These are phyloP conservation scores for Syrphus vitripennis DNA, from an alignment of 2,888 invertebrate species.

Conservation along the genomic window DNA sequence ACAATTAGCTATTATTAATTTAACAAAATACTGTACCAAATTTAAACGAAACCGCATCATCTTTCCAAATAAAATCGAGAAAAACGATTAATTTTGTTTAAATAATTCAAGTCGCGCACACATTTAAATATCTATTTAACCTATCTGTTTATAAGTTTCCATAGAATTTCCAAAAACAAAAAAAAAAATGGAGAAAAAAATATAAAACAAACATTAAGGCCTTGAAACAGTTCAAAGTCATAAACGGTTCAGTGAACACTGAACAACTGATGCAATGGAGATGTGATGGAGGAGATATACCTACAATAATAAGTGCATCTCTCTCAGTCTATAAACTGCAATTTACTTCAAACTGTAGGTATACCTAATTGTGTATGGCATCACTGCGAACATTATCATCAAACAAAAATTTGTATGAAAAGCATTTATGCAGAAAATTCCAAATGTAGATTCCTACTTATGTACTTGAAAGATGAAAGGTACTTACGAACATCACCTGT, in stretches of 20 bases:
- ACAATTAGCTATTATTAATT: too few species aligned
- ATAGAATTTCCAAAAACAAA: neutral
- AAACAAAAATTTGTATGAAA: conserved; percentile 9
- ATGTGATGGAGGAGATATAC: conserved; percentile 54
- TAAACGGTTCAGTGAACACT: conserved; percentile 81
- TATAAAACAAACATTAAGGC: conserved; percentile 76
- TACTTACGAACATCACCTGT: neutral
- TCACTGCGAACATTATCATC: conserved; percentile 39
- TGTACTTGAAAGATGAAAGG: neutral
- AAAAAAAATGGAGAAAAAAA: too few species aligned
- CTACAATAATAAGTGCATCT: conserved; percentile 44
- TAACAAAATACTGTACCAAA: too few species aligned
- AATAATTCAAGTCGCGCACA: neutral
- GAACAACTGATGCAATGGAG: conserved; percentile 64
- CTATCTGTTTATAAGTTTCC: neutral
- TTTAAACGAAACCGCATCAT: too few species aligned
- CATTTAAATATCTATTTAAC: neutral
- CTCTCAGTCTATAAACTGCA: conserved; percentile 4
- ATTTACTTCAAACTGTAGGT: conserved; percentile 10
- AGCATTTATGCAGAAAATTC: neutral
- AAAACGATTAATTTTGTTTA: neutral
- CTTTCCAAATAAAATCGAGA: neutral
- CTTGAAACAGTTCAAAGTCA: conserved; percentile 81
- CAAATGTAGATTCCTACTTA: neutral
- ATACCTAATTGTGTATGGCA: conserved; percentile 11